Conservation (phyloP, 2,797 vertebrate genomes). For the Hydrophis major region DNA sequence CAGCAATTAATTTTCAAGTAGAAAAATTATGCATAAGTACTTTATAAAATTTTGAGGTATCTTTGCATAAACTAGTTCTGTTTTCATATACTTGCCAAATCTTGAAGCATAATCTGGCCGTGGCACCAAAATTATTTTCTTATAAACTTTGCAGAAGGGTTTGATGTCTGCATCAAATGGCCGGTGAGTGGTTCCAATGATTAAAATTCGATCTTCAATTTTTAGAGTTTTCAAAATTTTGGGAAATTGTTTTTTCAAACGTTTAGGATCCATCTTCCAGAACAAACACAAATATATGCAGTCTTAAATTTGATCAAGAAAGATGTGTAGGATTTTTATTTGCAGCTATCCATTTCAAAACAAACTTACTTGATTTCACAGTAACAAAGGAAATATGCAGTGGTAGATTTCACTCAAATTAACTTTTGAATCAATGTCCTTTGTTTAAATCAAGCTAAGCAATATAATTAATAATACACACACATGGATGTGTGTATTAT, state of each 20-base stretch:
- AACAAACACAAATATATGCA: neutral
- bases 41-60: neutral
- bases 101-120: slow-evolving; percentile 82
- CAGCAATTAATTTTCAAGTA: too few species aligned
- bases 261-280: slow-evolving; percentile 72
- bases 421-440: neutral
- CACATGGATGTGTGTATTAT: neutral
- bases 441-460: neutral
- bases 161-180: slow-evolving; percentile 79
- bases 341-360: neutral
- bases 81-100: slow-evolving; percentile 68
- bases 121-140: slow-evolving; percentile 81
- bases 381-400: neutral
- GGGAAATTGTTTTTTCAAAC: slow-evolving; percentile 75
- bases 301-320: slow-evolving; percentile 1
- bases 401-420: neutral
- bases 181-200: slow-evolving; percentile 76
- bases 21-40: neutral
- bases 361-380: neutral
- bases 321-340: neutral
- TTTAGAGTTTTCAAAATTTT: slow-evolving; percentile 76
- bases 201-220: slow-evolving; percentile 76
- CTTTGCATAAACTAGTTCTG: rapidly evolving
- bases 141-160: slow-evolving; percentile 76
- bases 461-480: neutral